These are phyloP conservation scores for Hycleus cichorii DNA, from an alignment of 1,140 invertebrate species.

Conservation along the genomic window DNA sequence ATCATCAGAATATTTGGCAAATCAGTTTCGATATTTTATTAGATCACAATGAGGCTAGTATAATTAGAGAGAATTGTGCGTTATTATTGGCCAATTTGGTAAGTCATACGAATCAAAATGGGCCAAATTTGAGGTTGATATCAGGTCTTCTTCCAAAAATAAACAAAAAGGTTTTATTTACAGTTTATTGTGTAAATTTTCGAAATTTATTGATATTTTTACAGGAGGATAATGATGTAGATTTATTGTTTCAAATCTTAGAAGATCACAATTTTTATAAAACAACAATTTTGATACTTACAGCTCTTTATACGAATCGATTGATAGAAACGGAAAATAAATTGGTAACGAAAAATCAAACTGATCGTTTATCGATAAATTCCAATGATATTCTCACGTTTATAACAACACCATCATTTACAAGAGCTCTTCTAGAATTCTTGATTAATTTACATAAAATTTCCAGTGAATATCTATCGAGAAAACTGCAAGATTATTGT, in stretches of 20 bases:
- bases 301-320: too few species aligned
- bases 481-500: slow-evolving; percentile 3
- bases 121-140: not conserved
- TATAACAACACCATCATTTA: slow-evolving; percentile 5
- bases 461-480: not conserved
- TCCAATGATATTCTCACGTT: not conserved
- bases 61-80: slow-evolving; percentile 42
- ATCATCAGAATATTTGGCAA: slow-evolving; percentile 28
- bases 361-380: too few species aligned
- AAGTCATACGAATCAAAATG: slow-evolving; percentile 19
- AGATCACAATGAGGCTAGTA: slow-evolving; percentile 39
- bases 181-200: not conserved
- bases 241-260: slow-evolving; percentile 8
- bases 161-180: not conserved
- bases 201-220: not conserved
- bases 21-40: slow-evolving; percentile 33
- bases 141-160: not conserved
- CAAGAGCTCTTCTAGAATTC: not conserved
- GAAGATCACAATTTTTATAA: slow-evolving; percentile 17
- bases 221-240: slow-evolving; percentile 1
- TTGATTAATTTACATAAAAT: slow-evolving; percentile 1
- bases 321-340: too few species aligned
- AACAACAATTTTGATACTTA: not conserved
- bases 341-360: too few species aligned
- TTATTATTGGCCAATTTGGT: slow-evolving; percentile 38